These are phyloP conservation scores for Peromyscus polionotus DNA, from an alignment of 2,113 vertebrate genomes.

Conservation along the genomic window DNA sequence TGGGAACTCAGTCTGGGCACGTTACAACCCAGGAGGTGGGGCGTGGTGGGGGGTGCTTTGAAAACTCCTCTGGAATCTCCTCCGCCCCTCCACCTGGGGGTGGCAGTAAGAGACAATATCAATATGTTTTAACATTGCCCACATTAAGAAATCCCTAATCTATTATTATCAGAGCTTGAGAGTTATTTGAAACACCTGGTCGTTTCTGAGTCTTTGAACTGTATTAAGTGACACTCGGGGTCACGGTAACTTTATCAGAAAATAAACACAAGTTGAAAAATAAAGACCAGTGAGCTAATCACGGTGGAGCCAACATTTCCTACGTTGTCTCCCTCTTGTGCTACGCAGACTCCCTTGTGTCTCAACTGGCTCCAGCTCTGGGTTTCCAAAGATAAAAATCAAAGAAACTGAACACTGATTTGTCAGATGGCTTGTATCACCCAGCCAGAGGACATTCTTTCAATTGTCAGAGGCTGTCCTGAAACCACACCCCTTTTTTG, in stretches of 20 bases:
- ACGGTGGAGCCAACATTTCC: constrained; percentile 46
- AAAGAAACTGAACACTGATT: not conserved
- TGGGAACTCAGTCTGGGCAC: not conserved
- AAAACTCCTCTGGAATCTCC: not conserved
- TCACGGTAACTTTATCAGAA: constrained; percentile 67
- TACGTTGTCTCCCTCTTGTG: not conserved
- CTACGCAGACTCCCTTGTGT: constrained; percentile 45
- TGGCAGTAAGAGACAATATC: not conserved
- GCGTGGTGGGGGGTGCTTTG: not conserved
- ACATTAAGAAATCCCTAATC: not conserved
- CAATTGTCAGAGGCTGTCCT: not conserved
- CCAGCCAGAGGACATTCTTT: not conserved
- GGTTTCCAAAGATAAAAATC: constrained; percentile 70
- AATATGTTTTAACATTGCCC: not conserved
- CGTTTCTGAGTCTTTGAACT: not conserved
- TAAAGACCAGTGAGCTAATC: constrained; percentile 38
- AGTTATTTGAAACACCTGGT: constrained; percentile 74
- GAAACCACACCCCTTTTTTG: not conserved
- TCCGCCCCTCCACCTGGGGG: not conserved
- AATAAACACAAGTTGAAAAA: constrained; percentile 69
- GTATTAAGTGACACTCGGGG: not conserved
- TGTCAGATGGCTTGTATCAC: not conserved
- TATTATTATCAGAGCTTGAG: not conserved
- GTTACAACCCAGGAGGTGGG: too few relatives aligned
- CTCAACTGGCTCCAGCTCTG: constrained; percentile 58